Evolutionary conservation across 2,888 invertebrate genomes (phyloP), one percentile per base, ranked within the genome.

Genomic region (Eupithecia centaureata): DNA sequence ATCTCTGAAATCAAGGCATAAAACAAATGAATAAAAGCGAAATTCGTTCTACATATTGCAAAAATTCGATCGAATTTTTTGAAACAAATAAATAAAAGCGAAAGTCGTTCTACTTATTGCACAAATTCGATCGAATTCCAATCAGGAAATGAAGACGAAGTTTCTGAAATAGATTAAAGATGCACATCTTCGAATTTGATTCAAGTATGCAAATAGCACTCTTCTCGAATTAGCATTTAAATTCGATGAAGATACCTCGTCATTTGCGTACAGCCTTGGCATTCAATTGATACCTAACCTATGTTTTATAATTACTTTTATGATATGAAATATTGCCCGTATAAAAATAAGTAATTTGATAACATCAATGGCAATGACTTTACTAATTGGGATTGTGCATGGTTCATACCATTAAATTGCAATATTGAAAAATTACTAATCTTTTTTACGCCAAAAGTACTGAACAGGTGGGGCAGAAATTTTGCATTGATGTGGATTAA

Each of bases 261-360:
- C 56, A 68, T 59, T 32, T n/a, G 33, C 18, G 13, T 27, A 13
- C 27, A 32, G 25, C 68, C 68, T 68, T 68, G 68, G 58, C 68
- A 68, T 68, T 68, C 65, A 65, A 54, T 47, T 32, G 54, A 28
- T 38, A 32, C 13, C 57, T 28, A 15, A 33, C 30, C 2, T 1
- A 27, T 15, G 52, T 38, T 42, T 22, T 59, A 22, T 68, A 5
- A 38, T 52, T 54, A 62, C 60, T 57, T 64, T 58, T 61, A 61
- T 59, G 12, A 27, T 13, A 22, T 54, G 15, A 30, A 32, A 52
- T 62, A 64, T 64, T 62, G 59, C 25, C 38, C 18, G 12, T 15
- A 63, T 63, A 62, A 59, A 62, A 52, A n/a, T 51, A 59, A 25
- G 35, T 58, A 15, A 27, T 59, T 51, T 25, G 5, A 52, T 15